phyloP scores from a whole-genome alignment of 2,888 invertebrate genomes.

The Aphrophora alni region DNA sequence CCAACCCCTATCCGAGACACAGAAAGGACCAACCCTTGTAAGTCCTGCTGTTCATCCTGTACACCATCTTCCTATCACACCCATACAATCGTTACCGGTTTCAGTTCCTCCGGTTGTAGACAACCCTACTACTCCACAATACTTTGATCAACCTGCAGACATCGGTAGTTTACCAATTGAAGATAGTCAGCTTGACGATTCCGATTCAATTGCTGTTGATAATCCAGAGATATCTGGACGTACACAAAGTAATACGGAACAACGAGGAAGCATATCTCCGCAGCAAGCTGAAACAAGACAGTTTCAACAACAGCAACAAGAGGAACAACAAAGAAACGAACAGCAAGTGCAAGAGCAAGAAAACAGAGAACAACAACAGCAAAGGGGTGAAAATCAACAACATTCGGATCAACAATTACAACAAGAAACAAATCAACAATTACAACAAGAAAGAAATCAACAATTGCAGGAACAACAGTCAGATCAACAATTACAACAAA shows the following conservation, averaged over 20 bases:
- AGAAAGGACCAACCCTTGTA: constrained; percentile 60
- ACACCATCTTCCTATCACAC: constrained; percentile 43
- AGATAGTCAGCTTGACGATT: constrained; percentile 43
- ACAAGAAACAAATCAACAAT: constrained; percentile 9
- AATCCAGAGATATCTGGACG: constrained; percentile 46
- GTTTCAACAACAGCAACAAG: constrained; percentile 13
- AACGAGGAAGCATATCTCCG: not conserved
- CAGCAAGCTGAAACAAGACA: not conserved
- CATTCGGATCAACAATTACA: not conserved
- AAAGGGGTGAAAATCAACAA: not conserved
- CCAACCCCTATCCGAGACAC: constrained; percentile 64
- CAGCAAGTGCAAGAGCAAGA: not conserved
- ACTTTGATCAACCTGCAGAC: not conserved
- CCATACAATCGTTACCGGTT: constrained; percentile 12
- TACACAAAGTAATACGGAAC: constrained; percentile 19
- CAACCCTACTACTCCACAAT: not conserved
- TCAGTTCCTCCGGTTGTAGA: constrained; percentile 19
- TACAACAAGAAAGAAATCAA: constrained; percentile 32
- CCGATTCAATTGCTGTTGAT: constrained; percentile 48
- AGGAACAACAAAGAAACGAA: not conserved
- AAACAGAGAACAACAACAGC: constrained; percentile 26
- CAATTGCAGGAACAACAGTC: constrained; percentile 36
- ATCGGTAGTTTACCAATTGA: not conserved
- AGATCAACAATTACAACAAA: no score
- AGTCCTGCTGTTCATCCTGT: constrained; percentile 50